phyloP scores from a whole-genome alignment of 2,888 invertebrate species.

The Oasisia sp. region DNA sequence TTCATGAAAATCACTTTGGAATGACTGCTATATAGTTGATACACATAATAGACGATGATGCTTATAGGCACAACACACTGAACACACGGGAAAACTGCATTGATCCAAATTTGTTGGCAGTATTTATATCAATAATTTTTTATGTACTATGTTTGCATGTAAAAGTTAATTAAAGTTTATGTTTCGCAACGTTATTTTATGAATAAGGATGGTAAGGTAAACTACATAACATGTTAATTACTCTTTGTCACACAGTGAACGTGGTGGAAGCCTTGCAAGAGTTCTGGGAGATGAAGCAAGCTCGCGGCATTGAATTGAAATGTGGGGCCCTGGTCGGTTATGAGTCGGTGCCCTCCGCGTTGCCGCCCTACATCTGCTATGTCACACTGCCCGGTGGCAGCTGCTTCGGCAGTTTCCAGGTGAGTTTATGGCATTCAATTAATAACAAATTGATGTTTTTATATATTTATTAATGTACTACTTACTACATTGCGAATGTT shows the following conservation, averaged over 20 bases:
- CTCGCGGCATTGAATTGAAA: constrained; percentile 84
- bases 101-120: background rate
- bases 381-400: constrained; percentile 93
- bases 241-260: constrained; percentile 76
- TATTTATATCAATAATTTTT: background rate
- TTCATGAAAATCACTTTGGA: no score
- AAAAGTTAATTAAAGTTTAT: background rate
- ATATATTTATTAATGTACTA: no score
- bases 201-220: background rate
- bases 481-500: no score
- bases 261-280: constrained; percentile 95
- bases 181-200: background rate
- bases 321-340: constrained; percentile 92
- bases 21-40: no score
- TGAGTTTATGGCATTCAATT: constrained; percentile 66
- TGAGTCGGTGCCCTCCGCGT: constrained; percentile 90
- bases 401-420: constrained; percentile 95
- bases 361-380: constrained; percentile 93
- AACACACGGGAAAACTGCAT: no score
- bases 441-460: no score
- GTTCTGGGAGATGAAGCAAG: constrained; percentile 97
- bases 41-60: no score
- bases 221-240: background rate
- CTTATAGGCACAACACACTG: no score
- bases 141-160: background rate